phyloP scores from a whole-genome alignment of 2,113 vertebrate genomes.

The Gadus macrocephalus region DNA sequence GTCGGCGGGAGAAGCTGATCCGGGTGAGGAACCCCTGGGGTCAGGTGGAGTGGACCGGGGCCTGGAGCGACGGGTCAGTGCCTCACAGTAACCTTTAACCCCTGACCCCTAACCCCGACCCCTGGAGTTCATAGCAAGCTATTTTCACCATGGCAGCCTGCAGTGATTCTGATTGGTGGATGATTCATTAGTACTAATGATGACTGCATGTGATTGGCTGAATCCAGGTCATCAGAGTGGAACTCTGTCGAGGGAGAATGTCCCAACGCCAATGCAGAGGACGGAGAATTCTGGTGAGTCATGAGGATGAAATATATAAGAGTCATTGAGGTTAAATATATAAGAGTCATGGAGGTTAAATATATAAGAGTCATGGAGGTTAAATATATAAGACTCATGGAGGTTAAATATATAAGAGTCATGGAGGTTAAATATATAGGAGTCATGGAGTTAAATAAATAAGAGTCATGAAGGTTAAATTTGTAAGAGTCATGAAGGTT shows the following conservation, averaged over 20 bases:
- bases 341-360: too few species aligned
- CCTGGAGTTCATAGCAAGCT: not conserved
- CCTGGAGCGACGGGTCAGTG: constrained; percentile 86
- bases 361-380: too few species aligned
- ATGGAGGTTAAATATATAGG: too few species aligned
- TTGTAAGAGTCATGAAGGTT: too few species aligned
- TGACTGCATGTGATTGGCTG: not conserved
- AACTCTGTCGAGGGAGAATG: constrained; percentile 73
- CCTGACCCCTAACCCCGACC: not conserved
- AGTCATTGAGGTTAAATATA: not conserved
- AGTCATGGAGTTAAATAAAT: too few species aligned
- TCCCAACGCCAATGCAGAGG: constrained; percentile 76
- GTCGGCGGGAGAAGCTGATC: constrained; percentile 74
- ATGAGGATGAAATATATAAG: not conserved
- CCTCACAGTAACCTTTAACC: not conserved
- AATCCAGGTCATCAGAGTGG: constrained; percentile 84
- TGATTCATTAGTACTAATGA: too few species aligned
- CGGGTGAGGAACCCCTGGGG: constrained; percentile 91
- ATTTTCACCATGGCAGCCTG: not conserved
- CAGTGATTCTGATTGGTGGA: not conserved
- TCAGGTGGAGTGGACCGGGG: constrained; percentile 89
- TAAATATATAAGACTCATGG: too few species aligned
- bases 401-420: too few species aligned
- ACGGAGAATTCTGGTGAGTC: constrained; percentile 91
- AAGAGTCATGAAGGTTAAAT: too few species aligned